Evolutionary conservation across 2,113 vertebrate species (phyloP), one percentile per base, ranked within the genome.

Genomic region (Poeciliopsis retropinna): DNA sequence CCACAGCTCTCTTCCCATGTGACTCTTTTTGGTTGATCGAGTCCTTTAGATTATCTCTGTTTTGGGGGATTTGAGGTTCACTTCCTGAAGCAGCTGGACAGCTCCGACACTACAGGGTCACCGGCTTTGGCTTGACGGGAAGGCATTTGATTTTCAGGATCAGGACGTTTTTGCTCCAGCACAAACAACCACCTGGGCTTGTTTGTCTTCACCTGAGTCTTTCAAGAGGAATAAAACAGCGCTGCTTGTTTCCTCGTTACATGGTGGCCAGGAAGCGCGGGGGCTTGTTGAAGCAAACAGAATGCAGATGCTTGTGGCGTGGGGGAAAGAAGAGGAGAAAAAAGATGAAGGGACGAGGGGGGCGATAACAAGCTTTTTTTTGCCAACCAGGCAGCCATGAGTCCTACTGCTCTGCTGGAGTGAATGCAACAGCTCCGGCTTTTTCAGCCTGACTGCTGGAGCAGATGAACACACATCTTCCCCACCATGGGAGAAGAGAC

Each of bases 371-470:
- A 92, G 88, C 87, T 81, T 82, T 91, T 89, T 91, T 89, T 91
- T 57, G 89, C 88, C 91, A 91, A 73, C 84, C 85, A 86, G 88
- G 84, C 86, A 91, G 83, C 85, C 87, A 75, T 82, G 90, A 92
- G 86, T 78, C 73, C 79, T 54, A 72, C 72, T 80, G 79, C 89
- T 66, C 84, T 67, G 87, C 78, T 84, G 87, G 83, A 84, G 70
- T 88, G 91, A 92, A 94, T 88, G 91, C 91, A 90, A 92, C 88
- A 92, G 85, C 90, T 89, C 72, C n/a, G 44, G 70, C 44, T 90
- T 92, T 91, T 93, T 93, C 89, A 92, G 83, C 66, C 86, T 87
- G 86, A 83, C 88, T 89, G 84, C 87, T 91, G 91, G 85, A 90
- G 92, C 93, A 88, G 91, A 81, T 79, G 87, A 89, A 70, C 81